phyloP scores from a whole-genome alignment of 1,140 invertebrate species.

The Lepidurus packardi region DNA sequence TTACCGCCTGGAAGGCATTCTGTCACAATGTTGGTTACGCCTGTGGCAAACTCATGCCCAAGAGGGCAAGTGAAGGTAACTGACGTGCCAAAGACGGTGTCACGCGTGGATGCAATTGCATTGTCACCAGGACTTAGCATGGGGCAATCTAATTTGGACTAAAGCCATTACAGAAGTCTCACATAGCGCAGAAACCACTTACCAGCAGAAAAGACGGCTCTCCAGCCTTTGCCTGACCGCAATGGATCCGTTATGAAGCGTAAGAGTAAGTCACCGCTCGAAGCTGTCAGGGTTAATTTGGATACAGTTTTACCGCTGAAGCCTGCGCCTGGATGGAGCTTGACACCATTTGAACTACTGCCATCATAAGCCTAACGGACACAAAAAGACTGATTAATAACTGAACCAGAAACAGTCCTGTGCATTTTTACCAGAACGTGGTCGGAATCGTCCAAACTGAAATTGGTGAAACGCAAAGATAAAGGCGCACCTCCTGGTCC shows the following conservation, averaged over 20 bases:
- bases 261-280: constrained; percentile 83
- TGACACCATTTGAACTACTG: constrained; percentile 69
- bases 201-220: constrained; percentile 84
- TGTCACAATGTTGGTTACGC: constrained; percentile 72
- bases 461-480: constrained; percentile 78
- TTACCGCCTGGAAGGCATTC: constrained; percentile 82
- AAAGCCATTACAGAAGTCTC: constrained; percentile 45
- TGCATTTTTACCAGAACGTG: constrained; percentile 61
- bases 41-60: constrained; percentile 91
- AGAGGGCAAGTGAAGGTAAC: constrained; percentile 85
- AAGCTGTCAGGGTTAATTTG: constrained; percentile 82
- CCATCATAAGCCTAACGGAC: constrained; percentile 62
- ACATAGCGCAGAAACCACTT: constrained; percentile 36
- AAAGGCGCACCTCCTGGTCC: constrained; percentile 74
- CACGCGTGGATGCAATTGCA: constrained; percentile 80
- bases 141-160: constrained; percentile 66
- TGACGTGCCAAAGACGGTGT: constrained; percentile 83
- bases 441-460: constrained; percentile 79
- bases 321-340: constrained; percentile 80
- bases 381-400: neutral
- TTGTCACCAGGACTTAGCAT: constrained; percentile 72
- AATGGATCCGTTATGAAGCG: constrained; percentile 82
- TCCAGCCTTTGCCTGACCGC: constrained; percentile 75
- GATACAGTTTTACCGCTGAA: constrained; percentile 74
- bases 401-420: neutral